Percentiles rank a stretch among this genome's conserved stretches.
Conservation (phyloP, 2,797 vertebrate genomes). For the Prionace glauca region DNA sequence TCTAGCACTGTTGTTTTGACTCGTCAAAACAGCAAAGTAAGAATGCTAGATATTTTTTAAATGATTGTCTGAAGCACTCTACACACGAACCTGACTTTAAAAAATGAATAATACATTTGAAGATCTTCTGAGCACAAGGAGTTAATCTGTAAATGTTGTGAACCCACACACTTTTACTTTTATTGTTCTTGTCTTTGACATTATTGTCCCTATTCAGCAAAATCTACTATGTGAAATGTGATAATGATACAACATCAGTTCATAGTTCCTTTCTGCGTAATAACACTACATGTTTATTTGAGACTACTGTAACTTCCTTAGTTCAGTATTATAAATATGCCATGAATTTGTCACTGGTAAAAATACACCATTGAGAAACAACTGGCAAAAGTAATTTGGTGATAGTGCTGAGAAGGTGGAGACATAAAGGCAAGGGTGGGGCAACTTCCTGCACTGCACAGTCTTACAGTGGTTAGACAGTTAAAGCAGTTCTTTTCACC, state of each 20-base stretch:
- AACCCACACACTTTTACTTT: neutral
- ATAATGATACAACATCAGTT: neutral
- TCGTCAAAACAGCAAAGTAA: too few species aligned
- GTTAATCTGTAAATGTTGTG: neutral
- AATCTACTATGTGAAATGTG: neutral
- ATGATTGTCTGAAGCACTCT: neutral
- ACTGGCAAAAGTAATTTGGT: neutral
- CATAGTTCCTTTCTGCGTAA: neutral
- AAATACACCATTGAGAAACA: neutral
- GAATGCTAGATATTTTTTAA: neutral
- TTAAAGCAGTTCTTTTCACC: neutral
- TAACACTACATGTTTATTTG: neutral
- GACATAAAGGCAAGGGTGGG: conserved; percentile 32
- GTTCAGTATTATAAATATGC: neutral
- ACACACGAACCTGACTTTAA: neutral
- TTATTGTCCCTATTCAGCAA: neutral
- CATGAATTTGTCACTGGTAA: neutral
- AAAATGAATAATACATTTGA: neutral
- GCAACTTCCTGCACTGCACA: conserved; percentile 22
- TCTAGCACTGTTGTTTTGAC: neutral
- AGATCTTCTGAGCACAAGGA: too few species aligned
- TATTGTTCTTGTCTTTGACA: neutral
- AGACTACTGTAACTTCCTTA: neutral
- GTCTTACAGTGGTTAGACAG: neutral
- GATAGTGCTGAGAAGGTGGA: neutral